Conservation (phyloP, 2,113 vertebrate genomes). For the Tympanuchus pallidicinctus region DNA sequence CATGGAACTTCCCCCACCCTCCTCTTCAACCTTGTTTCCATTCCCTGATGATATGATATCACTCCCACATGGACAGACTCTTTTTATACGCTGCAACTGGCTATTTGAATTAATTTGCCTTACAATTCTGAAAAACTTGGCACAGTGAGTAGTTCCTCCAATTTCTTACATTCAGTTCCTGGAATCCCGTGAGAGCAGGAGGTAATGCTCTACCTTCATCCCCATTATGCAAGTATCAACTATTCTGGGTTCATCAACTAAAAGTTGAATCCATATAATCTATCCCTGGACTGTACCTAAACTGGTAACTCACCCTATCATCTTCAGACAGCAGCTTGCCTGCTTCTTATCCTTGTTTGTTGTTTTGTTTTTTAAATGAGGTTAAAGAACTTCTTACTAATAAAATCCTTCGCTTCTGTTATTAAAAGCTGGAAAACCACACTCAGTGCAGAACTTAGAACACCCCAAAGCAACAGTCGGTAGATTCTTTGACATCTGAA, state of each 20-base stretch:
- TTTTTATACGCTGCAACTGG: neutral
- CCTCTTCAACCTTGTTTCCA: neutral
- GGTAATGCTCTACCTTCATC: neutral
- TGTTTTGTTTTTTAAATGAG: neutral
- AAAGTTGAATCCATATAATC: neutral
- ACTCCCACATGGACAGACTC: neutral
- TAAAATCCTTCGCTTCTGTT: neutral
- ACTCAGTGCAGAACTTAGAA: neutral
- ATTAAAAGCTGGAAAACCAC: neutral
- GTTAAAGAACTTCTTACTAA: neutral
- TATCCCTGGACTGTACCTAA: neutral
- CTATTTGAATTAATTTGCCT: neutral
- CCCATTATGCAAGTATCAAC: neutral
- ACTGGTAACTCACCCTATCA: neutral
- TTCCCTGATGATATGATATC: neutral
- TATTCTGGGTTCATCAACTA: neutral
- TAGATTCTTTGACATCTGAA: neutral
- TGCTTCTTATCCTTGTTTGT: neutral
- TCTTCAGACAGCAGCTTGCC: neutral
- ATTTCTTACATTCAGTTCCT: neutral
- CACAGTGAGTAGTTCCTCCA: rapidly evolving
- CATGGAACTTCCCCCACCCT: neutral
- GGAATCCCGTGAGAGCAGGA: neutral
- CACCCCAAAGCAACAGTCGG: neutral
- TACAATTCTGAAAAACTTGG: neutral